These are phyloP conservation scores for Laticauda colubrina DNA, from an alignment of 2,113 vertebrate genomes.

Conservation along the genomic window DNA sequence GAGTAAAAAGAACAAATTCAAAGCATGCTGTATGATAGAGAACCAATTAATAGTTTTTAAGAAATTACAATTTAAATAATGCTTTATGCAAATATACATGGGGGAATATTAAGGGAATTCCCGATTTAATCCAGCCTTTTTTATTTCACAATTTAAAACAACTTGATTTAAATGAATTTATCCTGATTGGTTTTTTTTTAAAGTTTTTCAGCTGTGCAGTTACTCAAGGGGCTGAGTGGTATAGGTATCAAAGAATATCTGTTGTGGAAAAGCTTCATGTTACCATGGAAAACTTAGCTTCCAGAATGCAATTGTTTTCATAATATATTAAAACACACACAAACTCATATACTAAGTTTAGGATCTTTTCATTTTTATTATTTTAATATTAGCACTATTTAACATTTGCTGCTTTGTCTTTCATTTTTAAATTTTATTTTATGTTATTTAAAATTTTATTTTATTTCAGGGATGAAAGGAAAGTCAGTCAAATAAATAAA, in stretches of 20 bases:
- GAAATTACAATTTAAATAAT: no score
- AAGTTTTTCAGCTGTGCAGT: not conserved
- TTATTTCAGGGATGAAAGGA: not conserved
- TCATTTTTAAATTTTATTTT: not conserved
- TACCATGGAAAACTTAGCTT: not conserved
- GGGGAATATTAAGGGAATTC: no score
- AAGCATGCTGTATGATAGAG: no score
- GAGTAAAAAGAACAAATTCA: no score
- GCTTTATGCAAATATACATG: no score
- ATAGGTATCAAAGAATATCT: not conserved
- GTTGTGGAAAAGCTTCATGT: not conserved
- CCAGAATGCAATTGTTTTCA: not conserved
- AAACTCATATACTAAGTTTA: not conserved
- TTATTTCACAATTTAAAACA: no score
- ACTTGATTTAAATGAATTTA: not conserved
- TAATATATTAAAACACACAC: not conserved
- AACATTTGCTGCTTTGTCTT: not conserved
- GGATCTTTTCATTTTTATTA: not conserved
- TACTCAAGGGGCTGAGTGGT: not conserved
- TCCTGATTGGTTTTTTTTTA: not conserved
- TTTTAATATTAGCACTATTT: not conserved
- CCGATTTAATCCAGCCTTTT: no score
- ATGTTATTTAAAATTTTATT: no score
- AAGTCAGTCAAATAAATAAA: not conserved
- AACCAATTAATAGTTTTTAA: no score